These are phyloP conservation scores for Halcyon smyrnensis DNA, from an alignment of 2,797 vertebrate genomes.

Conservation along the genomic window DNA sequence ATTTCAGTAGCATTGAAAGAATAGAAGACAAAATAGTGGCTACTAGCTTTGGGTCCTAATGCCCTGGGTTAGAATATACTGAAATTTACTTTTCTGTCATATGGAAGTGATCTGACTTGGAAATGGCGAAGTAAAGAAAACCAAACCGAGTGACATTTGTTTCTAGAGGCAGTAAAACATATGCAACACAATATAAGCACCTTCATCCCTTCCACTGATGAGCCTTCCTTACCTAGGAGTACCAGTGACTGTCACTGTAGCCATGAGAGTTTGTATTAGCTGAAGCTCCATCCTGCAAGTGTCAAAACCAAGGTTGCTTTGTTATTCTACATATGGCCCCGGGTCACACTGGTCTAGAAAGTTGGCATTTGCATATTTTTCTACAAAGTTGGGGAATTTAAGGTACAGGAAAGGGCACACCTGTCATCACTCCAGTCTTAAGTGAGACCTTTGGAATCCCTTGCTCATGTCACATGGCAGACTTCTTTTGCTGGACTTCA, in stretches of 20 bases:
- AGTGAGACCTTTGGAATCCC: neutral
- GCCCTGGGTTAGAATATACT: neutral
- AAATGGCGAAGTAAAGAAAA: neutral
- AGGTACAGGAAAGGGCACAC: neutral
- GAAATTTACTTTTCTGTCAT: neutral
- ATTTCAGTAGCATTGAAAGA: neutral
- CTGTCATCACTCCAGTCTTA: neutral
- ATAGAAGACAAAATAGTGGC: neutral
- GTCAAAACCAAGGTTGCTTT: neutral
- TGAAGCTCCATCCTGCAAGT: neutral
- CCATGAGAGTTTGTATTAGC: neutral
- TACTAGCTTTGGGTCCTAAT: neutral
- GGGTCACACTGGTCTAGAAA: neutral
- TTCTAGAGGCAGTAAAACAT: neutral
- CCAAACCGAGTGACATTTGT: neutral
- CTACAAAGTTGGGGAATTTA: neutral
- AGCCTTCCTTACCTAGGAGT: neutral
- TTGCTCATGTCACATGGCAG: accelerated
- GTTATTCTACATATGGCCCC: no score
- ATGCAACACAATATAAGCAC: neutral
- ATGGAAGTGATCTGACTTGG: neutral
- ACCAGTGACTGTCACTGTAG: neutral
- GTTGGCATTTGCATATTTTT: neutral
- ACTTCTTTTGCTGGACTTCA: neutral
- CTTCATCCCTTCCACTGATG: neutral